Conservation (phyloP, 92 coral and sea anemone genomes). For the Porites evermanni region DNA sequence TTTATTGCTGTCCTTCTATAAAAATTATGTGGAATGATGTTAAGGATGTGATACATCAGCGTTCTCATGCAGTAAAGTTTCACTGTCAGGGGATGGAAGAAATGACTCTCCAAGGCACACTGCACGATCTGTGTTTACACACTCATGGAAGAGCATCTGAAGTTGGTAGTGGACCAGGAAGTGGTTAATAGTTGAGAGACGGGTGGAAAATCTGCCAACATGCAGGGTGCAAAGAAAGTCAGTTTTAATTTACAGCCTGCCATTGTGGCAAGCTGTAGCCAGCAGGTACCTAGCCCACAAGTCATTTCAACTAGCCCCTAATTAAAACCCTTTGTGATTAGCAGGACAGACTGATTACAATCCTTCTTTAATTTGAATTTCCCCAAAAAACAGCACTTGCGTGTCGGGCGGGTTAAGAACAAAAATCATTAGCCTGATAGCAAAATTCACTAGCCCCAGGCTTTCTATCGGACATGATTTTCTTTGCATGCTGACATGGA, state of each 20-base stretch:
- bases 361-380: no score
- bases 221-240: background rate
- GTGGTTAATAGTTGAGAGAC: background rate
- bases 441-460: no score
- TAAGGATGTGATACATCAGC: background rate
- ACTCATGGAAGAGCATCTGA: background rate
- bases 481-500: background rate
- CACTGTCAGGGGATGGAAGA: slow-evolving; percentile 16
- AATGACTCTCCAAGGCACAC: background rate
- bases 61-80: background rate
- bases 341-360: no score
- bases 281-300: no score
- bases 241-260: no score
- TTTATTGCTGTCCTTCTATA: background rate
- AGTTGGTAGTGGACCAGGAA: slow-evolving; percentile 7
- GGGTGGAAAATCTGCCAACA: slow-evolving; percentile 5
- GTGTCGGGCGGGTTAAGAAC: no score
- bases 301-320: no score
- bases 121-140: background rate
- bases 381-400: no score
- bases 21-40: slow-evolving; percentile 3
- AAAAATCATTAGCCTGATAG: no score
- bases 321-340: no score
- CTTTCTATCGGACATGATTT: no score
- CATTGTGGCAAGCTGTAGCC: no score